Evolutionary conservation across 2,797 vertebrate genomes (phyloP), one percentile per base, ranked within the genome.

Genomic region (Protosalanx chinensis): DNA sequence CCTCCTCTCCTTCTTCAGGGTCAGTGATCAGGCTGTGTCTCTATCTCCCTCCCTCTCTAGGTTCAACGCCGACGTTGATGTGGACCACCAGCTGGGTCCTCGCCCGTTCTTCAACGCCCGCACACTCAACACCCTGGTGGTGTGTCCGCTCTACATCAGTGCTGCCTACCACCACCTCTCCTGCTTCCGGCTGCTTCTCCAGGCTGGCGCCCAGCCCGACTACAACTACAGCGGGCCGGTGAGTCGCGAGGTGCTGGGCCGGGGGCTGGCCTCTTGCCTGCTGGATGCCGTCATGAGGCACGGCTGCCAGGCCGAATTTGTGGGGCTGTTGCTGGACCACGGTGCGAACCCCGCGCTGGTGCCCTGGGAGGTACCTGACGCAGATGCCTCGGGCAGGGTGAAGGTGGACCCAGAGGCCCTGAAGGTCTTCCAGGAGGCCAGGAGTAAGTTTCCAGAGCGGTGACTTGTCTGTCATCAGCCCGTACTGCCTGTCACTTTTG

Each of bases 141-240:
- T 96, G 83, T 98, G 96, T 68, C 96, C 96, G 0, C 85, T 98
- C 6, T 98, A 97, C 87, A 98, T 98, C 89, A 97, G 96, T 0
- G 96, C 96, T 0, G 95, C 95, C 81, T 98, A 98, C 81, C 95
- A 97, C 89, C 94, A 96, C 89, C 93, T 98, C 4, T 90, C 90
- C 71, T 96, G 96, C 84, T 98, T 98, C 88, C 87, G 75, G 62
- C 90, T 96, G 82, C 91, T 98, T 57, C 93, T 98, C 12, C 92
- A 93, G 83, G 95, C 96, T 0, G 96, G 96, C 0, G 96, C 96
- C 37, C 89, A 98, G 87, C 96, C 97, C 0, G 94, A 98, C 86
- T 98, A 96, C 81, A 98, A 98, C 85, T 97, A 94, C 89, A 94
- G 91, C 0, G 95, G 95, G 8, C 94, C 93, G 0, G 92, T 97